phyloP scores from a whole-genome alignment of 2,888 invertebrate species.

The Hirtodrosophila histrioides region DNA sequence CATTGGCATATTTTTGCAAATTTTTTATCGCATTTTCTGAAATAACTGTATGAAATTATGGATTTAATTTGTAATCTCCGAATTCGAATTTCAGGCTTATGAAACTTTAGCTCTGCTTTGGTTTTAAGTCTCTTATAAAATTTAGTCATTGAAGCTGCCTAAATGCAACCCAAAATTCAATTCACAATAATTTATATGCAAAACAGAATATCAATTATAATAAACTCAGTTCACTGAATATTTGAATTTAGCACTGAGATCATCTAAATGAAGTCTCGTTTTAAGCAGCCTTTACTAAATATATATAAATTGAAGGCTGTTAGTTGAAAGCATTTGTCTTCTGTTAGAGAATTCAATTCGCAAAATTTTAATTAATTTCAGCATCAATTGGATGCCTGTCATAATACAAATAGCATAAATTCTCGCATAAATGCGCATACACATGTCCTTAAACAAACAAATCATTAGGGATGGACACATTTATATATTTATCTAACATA shows the following conservation, averaged over 20 bases:
- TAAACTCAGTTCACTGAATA: not conserved
- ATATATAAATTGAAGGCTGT: constrained; percentile 7
- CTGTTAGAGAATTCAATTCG: constrained; percentile 17
- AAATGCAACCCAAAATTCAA: not conserved
- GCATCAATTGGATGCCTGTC: constrained; percentile 65
- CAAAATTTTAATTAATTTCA: constrained; percentile 72
- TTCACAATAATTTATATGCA: not conserved
- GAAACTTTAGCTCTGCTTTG: not conserved
- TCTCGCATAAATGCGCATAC: constrained; percentile 4
- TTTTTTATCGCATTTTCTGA: too few relatives aligned
- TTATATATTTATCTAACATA: constrained; percentile 53
- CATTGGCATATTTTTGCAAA: too few relatives aligned
- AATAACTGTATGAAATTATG: too few relatives aligned
- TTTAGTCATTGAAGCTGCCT: not conserved
- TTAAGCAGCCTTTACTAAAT: constrained; percentile 21
- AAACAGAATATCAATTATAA: constrained; percentile 3
- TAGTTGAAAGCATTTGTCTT: constrained; percentile 36
- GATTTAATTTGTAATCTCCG: too few relatives aligned
- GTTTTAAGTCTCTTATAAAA: not conserved
- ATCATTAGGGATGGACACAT: constrained; percentile 48
- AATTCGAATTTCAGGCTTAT: not conserved
- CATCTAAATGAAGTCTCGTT: constrained; percentile 6
- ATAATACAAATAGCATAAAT: constrained; percentile 62
- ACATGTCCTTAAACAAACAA: constrained; percentile 53
- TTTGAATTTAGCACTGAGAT: not conserved